Conservation (phyloP, 1,140 invertebrate genomes). For the Hyphantria cunea region DNA sequence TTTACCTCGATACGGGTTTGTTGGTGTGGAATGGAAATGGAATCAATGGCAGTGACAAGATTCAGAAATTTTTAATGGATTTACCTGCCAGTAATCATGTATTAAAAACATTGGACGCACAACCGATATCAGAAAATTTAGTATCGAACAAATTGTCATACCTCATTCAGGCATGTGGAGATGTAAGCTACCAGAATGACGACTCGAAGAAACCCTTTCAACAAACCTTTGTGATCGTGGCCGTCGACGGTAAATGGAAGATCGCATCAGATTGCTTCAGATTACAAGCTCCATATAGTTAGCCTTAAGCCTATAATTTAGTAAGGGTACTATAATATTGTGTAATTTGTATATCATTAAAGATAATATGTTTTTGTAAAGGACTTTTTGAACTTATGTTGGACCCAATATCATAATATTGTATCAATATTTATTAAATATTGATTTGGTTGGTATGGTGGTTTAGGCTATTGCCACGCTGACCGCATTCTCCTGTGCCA, state of each 20-base stretch:
- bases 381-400: too few relatives aligned
- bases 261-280: slow-evolving; percentile 92
- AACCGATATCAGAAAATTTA: slow-evolving; percentile 88
- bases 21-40: slow-evolving; percentile 94
- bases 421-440: too few relatives aligned
- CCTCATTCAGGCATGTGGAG: slow-evolving; percentile 88
- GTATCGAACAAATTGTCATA: slow-evolving; percentile 87
- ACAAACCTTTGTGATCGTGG: slow-evolving; percentile 92
- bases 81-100: slow-evolving; percentile 88
- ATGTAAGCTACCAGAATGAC: slow-evolving; percentile 85
- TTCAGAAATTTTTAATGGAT: slow-evolving; percentile 90
- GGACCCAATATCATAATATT: too few relatives aligned
- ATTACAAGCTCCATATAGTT: slow-evolving; percentile 82
- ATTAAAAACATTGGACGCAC: slow-evolving; percentile 88
- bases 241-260: slow-evolving; percentile 93
- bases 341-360: too few relatives aligned
- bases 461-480: too few relatives aligned
- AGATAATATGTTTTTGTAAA: too few relatives aligned
- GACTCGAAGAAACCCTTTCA: slow-evolving; percentile 85
- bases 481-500: too few relatives aligned
- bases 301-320: not conserved
- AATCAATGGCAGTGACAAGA: slow-evolving; percentile 86
- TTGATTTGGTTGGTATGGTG: too few relatives aligned
- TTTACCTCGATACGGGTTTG: slow-evolving; percentile 90
- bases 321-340: too few relatives aligned